Conservation (phyloP, 2,888 invertebrate genomes). For the Orthosia cruda region DNA sequence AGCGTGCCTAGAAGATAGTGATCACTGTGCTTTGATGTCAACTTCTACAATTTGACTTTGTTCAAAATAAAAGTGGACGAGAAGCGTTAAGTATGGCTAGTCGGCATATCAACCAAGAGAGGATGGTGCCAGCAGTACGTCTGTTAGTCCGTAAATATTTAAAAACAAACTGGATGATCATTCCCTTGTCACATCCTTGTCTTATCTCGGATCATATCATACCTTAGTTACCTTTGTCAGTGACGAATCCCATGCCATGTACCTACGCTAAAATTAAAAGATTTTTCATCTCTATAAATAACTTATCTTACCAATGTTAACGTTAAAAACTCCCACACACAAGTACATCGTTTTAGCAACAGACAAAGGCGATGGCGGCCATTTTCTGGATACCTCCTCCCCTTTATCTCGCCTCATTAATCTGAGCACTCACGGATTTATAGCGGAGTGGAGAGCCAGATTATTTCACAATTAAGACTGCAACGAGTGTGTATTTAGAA, state of each 20-base stretch:
- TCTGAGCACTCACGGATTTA: constrained; percentile 62
- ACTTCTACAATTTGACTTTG: too few species aligned
- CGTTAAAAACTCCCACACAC: constrained; percentile 26
- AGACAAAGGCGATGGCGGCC: constrained; percentile 51
- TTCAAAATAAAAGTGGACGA: too few species aligned
- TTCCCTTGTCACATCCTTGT: too few species aligned
- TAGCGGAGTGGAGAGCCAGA: constrained; percentile 41
- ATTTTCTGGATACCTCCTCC: constrained; percentile 61
- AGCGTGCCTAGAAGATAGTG: too few species aligned
- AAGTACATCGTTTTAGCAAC: constrained; percentile 30
- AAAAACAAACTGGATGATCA: too few species aligned
- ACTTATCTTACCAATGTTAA: neutral
- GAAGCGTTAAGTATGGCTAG: too few species aligned
- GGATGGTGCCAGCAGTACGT: too few species aligned
- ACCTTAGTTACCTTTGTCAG: neutral
- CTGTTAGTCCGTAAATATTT: too few species aligned
- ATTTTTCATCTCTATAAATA: too few species aligned
- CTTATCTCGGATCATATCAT: too few species aligned
- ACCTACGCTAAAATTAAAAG: neutral
- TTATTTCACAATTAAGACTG: constrained; percentile 63
- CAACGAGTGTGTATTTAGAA: constrained; percentile 11
- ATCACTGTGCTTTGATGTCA: too few species aligned
- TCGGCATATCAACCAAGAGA: too few species aligned
- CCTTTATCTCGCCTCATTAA: constrained; percentile 65
- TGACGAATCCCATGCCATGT: neutral